phyloP scores from a whole-genome alignment of 1,140 invertebrate species.

The Drosophila subobscura region DNA sequence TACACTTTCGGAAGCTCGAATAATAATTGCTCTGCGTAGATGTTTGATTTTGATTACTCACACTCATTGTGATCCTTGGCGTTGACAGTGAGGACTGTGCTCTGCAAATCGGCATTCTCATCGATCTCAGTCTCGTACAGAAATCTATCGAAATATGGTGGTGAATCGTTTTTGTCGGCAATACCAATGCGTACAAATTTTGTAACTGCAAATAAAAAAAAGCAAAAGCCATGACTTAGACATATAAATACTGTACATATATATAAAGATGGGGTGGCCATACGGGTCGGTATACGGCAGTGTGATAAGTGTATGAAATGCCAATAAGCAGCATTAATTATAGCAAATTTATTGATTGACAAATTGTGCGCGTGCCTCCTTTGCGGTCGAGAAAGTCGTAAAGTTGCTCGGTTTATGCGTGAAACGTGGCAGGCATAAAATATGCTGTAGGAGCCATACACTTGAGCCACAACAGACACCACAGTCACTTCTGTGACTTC shows the following conservation, averaged over 20 bases:
- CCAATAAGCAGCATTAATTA: conserved; percentile 80
- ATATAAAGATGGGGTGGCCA: conserved; percentile 22
- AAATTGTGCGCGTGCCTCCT: conserved; percentile 73
- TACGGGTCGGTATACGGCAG: conserved; percentile 2
- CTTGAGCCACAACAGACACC: too few relatives aligned
- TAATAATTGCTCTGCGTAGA: too few relatives aligned
- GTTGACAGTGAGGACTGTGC: conserved; percentile 88
- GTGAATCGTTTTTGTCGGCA: conserved; percentile 88
- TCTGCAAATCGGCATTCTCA: conserved; percentile 89
- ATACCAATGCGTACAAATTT: conserved; percentile 85
- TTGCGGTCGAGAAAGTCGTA: conserved; percentile 54
- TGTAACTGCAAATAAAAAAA: conserved; percentile 84
- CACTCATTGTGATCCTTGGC: conserved; percentile 89
- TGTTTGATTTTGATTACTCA: conserved; percentile 65
- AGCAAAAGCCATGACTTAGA: conserved; percentile 31
- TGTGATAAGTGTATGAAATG: conserved; percentile 66
- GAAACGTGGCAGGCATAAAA: conserved; percentile 75
- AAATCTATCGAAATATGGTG: conserved; percentile 88
- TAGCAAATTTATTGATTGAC: conserved; percentile 79
- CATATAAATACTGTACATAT: conserved; percentile 33
- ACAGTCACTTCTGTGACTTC: too few relatives aligned
- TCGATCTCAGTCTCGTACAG: conserved; percentile 88
- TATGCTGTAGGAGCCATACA: not conserved
- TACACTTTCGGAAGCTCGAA: too few relatives aligned
- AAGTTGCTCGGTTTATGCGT: conserved; percentile 63